Evolutionary conservation across 2,797 vertebrate genomes (phyloP), one percentile per base, ranked within the genome.

Genomic region (Bovichtus variegatus): DNA sequence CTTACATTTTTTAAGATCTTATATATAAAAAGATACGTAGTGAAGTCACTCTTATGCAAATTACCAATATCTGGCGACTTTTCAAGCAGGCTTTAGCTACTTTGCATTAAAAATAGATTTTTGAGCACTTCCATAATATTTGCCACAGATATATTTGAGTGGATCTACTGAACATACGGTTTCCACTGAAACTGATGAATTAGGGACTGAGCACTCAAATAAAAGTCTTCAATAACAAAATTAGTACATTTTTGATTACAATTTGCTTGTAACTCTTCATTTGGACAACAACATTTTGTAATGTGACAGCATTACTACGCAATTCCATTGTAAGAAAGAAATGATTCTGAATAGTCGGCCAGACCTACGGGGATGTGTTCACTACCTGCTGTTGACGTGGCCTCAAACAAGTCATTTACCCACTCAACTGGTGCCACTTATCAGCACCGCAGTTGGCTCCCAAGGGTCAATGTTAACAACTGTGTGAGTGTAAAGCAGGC

Each of bases 321-420:
- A 51, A 21, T 50, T 58, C 9, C 21, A 64, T 38, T 60, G 29
- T 18, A 8, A 57, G 46, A 34, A 34, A 34, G 31, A 34, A 34
- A 34, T 6, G 1, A 34, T 9, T 31, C 34, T 34, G 18, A 57
- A 54, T 60, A 46, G 31, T 16, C 0, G 0, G 13, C 9, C 5
- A 11, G 40, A 40, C 16, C 2, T 6, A 9, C 3, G 0, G 13
- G 8, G 29, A 47, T 21, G 38, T 63, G 54, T 40, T 63, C 21
- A 50, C 5, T 54, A 6, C 21, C 5, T 31, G 16, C 25, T 38
- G 67, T 43, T 67, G 40, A 71, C 5, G 4, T 44, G 21, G 34
- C 46, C 25, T 62, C 10, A 27, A 61, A 51, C 49, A 23, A 29
- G 53, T 21, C 25, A 34, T 71, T 78, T 61, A 75, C 57, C 44